These are phyloP conservation scores for Chaenocephalus aceratus DNA, from an alignment of 2,113 vertebrate species.

Conservation along the genomic window DNA sequence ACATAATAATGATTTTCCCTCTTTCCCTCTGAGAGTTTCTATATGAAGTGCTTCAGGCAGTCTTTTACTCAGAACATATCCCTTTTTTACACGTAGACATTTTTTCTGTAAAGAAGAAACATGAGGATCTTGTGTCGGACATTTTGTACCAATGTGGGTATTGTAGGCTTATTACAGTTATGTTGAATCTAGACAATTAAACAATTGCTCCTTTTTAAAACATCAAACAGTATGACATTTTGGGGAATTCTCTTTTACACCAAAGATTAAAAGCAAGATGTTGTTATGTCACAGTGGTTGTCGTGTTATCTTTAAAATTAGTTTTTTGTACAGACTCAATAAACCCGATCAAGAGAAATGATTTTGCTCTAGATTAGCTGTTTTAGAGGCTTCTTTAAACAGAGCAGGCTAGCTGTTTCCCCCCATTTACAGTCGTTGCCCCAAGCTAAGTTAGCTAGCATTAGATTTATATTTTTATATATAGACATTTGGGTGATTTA, in stretches of 20 bases:
- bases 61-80: neutral
- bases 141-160: neutral
- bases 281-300: neutral
- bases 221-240: neutral
- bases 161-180: neutral
- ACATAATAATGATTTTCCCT: conserved; percentile 1
- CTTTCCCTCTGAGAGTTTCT: neutral
- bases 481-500: too few relatives aligned
- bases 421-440: neutral
- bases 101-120: conserved; percentile 1
- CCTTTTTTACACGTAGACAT: neutral
- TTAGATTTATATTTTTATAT: neutral
- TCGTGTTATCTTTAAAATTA: neutral
- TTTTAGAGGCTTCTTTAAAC: too few relatives aligned
- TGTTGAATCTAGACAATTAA: neutral
- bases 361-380: neutral
- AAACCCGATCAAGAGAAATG: neutral
- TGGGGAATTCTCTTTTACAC: neutral
- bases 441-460: neutral
- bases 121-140: neutral
- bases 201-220: neutral
- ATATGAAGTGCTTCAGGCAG: neutral
- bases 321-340: neutral
- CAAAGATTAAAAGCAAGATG: neutral
- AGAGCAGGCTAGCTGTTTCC: neutral